Evolutionary conservation across 1,140 invertebrate species (phyloP), one percentile per base, ranked within the genome.

Genomic region (Aphaenogaster rudis): DNA sequence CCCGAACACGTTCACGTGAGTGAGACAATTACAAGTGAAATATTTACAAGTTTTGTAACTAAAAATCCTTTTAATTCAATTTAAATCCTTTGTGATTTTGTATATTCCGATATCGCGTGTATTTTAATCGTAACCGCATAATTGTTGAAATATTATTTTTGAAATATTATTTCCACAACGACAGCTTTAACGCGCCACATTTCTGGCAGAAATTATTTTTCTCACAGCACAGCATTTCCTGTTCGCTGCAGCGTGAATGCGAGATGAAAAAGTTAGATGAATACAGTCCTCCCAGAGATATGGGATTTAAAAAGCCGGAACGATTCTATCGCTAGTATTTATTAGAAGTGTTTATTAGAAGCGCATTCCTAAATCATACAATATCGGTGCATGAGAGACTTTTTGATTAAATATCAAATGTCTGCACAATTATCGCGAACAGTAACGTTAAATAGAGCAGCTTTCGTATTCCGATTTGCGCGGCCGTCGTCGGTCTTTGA

Each of bases 201-300:
- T 17, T 67, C 21, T 15, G 50, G 17, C 21, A 54, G 13, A 4
- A 57, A 71, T 57, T 64, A 81, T 71, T 81, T 11, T 57, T 15
- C 42, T 63, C 45, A 6, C 48, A 42, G n/a, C 7, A 13, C 5
- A 13, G n/a, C n/a, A 57, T 6, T n/a, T 79, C 48, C 36, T 42
- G 63, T 39, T 45, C 21, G 48, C 9, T 13, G 36, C 63, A 7
- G 45, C 36, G 17, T 11, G 39, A 57, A 15, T 21, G 36, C 4
- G 66, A 36, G 21, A 82, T 72, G 67, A 61, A 84, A 61, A 74
- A 84, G 54, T 74, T 61, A 42, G 8, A 84, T 74, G 80, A 82
- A 74, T 61, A 15, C 21, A n/a, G 3, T 36, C 15, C 39, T 48
- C 15, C 11, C 54, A 28, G 17, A 74, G 36, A 81, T 39, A 71